These are phyloP conservation scores for Hyalella azteca DNA, from an alignment of 2,888 invertebrate genomes.

Conservation along the genomic window DNA sequence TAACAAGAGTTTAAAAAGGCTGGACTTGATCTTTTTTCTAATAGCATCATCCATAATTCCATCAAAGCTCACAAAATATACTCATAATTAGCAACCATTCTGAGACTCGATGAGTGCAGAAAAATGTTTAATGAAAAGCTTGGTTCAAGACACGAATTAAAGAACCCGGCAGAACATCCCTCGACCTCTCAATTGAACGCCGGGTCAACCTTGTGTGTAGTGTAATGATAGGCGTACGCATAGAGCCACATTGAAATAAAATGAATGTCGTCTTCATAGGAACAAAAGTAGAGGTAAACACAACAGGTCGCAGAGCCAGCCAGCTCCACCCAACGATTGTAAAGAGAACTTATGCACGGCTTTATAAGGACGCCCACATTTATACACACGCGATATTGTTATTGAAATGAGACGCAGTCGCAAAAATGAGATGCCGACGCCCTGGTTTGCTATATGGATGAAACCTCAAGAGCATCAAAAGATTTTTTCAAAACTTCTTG, in stretches of 20 bases:
- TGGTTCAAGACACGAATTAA: too few relatives aligned
- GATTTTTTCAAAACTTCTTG: neutral
- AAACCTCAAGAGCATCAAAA: neutral
- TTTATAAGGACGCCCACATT: constrained; percentile 20
- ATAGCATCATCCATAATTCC: too few relatives aligned
- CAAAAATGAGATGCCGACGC: neutral
- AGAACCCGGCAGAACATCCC: neutral
- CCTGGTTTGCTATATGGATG: neutral
- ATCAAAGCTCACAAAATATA: too few relatives aligned
- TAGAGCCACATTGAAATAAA: too few relatives aligned
- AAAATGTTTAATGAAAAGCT: too few relatives aligned
- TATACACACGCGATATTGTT: constrained; percentile 29
- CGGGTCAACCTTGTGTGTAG: neutral
- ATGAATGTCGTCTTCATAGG: neutral
- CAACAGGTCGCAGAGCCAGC: neutral
- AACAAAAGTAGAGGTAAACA: constrained; percentile 14
- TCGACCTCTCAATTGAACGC: constrained; percentile 2
- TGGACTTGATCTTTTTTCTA: too few relatives aligned
- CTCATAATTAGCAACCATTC: too few relatives aligned
- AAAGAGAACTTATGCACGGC: constrained; percentile 19
- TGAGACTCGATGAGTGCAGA: too few relatives aligned
- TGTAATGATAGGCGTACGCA: neutral
- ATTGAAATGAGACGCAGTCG: constrained; percentile 21
- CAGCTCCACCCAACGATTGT: constrained; percentile 22
- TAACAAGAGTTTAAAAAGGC: too few relatives aligned